phyloP scores from a whole-genome alignment of 2,888 invertebrate genomes.

The Stenodema calcarata region DNA sequence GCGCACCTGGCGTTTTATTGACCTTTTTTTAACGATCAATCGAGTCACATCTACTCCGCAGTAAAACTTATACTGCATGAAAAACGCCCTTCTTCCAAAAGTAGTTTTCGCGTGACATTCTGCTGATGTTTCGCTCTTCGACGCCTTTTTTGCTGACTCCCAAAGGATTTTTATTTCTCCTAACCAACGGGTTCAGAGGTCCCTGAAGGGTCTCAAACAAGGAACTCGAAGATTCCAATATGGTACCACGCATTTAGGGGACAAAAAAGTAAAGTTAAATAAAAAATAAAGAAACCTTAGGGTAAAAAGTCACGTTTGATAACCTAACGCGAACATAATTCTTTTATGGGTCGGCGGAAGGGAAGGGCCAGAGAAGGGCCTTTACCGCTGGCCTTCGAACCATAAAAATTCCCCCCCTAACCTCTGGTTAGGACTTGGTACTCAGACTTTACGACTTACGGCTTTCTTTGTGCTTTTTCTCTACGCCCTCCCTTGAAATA shows the following conservation, averaged over 20 bases:
- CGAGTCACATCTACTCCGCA: not conserved
- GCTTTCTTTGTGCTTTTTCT: not conserved
- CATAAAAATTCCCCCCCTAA: not conserved
- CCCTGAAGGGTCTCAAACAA: not conserved
- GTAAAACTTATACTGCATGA: not conserved
- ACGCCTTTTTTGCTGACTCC: not conserved
- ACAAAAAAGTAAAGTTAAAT: not conserved
- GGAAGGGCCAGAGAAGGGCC: not conserved
- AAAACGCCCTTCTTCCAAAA: not conserved
- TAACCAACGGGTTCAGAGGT: not conserved
- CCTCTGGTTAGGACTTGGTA: not conserved
- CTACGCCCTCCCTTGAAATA: not conserved
- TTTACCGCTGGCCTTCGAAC: not conserved
- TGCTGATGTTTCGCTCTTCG: not conserved
- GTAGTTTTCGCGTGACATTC: not conserved
- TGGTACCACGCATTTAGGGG: not conserved
- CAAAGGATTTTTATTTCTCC: not conserved
- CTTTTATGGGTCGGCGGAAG: not conserved
- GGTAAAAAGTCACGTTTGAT: not conserved
- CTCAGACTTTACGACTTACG: not conserved
- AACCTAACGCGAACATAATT: constrained; percentile 2
- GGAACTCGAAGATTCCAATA: not conserved
- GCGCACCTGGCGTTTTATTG: not conserved
- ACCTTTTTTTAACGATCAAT: not conserved
- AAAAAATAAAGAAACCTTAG: not conserved